These are phyloP conservation scores for Nomada goodeniana DNA, from an alignment of 2,888 invertebrate species.

Conservation along the genomic window DNA sequence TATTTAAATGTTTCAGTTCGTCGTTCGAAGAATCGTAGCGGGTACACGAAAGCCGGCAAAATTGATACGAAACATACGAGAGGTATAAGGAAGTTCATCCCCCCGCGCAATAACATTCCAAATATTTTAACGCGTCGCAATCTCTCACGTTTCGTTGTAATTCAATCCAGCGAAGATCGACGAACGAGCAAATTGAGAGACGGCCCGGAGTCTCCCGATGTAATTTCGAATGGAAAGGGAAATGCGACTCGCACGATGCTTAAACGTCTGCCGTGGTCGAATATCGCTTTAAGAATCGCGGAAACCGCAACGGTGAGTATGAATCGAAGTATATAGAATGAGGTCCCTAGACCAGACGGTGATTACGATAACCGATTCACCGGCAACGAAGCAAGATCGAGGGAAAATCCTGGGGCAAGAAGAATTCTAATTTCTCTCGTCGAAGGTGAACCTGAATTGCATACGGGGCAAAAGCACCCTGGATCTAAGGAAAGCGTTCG, in stretches of 20 bases:
- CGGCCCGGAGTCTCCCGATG: neutral
- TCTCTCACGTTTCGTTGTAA: neutral
- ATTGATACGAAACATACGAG: neutral
- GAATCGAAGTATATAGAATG: neutral
- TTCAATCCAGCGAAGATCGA: neutral
- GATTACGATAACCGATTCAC: neutral
- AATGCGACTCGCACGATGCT: conserved; percentile 30
- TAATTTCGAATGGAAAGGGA: neutral
- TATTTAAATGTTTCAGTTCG: neutral
- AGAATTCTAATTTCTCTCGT: conserved; percentile 6
- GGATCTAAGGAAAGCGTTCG: conserved; percentile 2
- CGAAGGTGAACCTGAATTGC: conserved; percentile 14
- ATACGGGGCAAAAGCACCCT: neutral
- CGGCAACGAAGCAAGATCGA: neutral
- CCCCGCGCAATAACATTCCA: no score
- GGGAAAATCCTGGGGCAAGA: neutral
- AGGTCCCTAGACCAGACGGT: neutral
- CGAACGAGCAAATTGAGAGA: neutral
- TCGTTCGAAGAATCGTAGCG: neutral
- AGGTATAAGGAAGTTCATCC: no score
- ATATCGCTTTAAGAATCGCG: neutral
- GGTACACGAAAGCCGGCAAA: no score
- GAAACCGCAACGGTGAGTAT: neutral
- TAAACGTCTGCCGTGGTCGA: conserved; percentile 15
- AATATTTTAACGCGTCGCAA: neutral